Base-by-base conservation (phyloP, 2,888 invertebrate genomes). In the Augiades crinisus region DNA sequence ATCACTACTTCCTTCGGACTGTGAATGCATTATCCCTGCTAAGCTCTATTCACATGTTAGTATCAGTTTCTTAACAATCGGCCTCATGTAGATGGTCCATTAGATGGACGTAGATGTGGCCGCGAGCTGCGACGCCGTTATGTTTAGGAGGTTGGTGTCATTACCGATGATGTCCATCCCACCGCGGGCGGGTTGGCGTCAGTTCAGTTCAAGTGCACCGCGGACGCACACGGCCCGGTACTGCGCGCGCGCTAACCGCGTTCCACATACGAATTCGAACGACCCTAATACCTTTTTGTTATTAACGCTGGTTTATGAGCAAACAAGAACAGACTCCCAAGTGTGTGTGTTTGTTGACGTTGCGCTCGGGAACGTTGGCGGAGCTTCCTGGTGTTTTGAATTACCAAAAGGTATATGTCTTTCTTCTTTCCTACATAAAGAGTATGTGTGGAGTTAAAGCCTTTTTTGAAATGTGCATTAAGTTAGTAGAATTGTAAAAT, bases 171-270 rank as follows among this genome's bases (percentile, higher is more conserved):
- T 45, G 57, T 34, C 47, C 70, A 62, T 62, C 64, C 55, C 50
- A 54, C 41, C 55, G 61, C 54, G 73, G 73, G 27, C 72, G 83
- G 73, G 72, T 82, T 68, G 65, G 37, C 71, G 76, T 70, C 78
- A 80, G 86, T 86, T 85, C 83, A 81, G 85, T 73, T 83, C 81
- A 85, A 80, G 82, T 82, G 82, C 83, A 81, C 74, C 77, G 78
- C 77, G 62, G 66, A 62, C 83, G 83, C 85, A 86, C 79, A 82
- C 74, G 74, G 81, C 77, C 75, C 76, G 70, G 57, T 54, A 69
- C 46, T 62, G 68, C 47, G 21, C 41, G 43, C 37, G 57, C 59
- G n/a, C n/a, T n/a, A n/a, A n/a, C n/a, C 66, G 71, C 67, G 71
- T 64, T 67, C 68, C 56, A 69, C 59, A 71, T 72, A 67, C 70